These are phyloP conservation scores for Hemibagrus guttatus DNA, from an alignment of 2,797 vertebrate species.

Conservation along the genomic window DNA sequence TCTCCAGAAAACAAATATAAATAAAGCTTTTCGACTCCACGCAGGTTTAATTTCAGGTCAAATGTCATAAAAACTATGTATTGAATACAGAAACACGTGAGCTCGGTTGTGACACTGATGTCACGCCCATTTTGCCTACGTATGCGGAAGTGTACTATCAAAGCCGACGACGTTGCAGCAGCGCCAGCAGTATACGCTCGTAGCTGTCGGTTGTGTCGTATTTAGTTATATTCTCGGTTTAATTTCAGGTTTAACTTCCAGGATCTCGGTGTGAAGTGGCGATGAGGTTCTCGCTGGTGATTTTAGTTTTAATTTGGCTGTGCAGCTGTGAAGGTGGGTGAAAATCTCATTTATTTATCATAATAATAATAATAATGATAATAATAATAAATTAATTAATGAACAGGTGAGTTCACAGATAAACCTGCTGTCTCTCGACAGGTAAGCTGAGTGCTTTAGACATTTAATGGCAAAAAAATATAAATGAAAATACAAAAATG, in stretches of 20 bases:
- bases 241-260: neutral
- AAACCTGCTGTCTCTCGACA: neutral
- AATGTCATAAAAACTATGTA: neutral
- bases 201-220: neutral
- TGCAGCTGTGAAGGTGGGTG: conserved; percentile 4
- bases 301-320: neutral
- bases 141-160: neutral
- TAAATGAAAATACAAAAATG: too few species aligned
- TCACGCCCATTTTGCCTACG: neutral
- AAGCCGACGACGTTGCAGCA: neutral
- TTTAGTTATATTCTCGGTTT: too few species aligned
- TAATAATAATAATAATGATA: neutral
- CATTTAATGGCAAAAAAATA: too few species aligned
- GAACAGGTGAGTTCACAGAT: neutral
- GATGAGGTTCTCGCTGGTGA: neutral
- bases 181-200: accelerated
- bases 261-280: too few species aligned
- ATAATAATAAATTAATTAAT: neutral
- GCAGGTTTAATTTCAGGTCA: too few species aligned
- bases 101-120: neutral
- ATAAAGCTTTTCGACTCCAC: too few species aligned
- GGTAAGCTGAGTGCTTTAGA: too few species aligned
- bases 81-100: neutral
- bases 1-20: too few species aligned
- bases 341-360: neutral